These are phyloP conservation scores for Macrotrachela quadricornifera DNA, from an alignment of 1,140 invertebrate species.

Conservation along the genomic window DNA sequence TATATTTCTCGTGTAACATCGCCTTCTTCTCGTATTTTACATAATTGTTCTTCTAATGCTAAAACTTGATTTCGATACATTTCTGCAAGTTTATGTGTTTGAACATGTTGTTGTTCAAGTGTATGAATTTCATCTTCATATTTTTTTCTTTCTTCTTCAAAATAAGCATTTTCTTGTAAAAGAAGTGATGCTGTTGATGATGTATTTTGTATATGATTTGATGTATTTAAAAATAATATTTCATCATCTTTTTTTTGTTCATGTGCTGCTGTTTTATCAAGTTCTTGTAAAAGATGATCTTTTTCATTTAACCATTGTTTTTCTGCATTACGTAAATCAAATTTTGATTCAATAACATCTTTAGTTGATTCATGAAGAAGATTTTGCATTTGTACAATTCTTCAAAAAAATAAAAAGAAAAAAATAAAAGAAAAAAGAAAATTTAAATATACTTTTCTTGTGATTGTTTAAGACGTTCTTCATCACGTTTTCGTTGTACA, in stretches of 20 bases:
- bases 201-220: not conserved
- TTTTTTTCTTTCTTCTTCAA: conserved; percentile 6
- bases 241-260: conserved; percentile 3
- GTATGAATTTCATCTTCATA: conserved; percentile 13
- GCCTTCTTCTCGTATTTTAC: conserved; percentile 24
- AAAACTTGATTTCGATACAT: conserved; percentile 31
- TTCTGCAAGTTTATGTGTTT: conserved; percentile 25
- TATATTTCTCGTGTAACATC: conserved; percentile 27
- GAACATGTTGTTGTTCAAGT: conserved; percentile 21
- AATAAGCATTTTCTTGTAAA: too few species aligned
- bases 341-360: conserved; percentile 25
- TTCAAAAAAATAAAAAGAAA: conserved; percentile 11
- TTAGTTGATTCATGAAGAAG: conserved; percentile 29
- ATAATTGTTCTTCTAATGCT: conserved; percentile 26
- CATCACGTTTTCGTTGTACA: conserved; percentile 21
- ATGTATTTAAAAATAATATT: conserved; percentile 1
- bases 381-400: conserved; percentile 29
- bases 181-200: not conserved
- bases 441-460: conserved; percentile 26
- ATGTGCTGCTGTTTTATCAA: conserved; percentile 4
- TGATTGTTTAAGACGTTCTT: conserved; percentile 25
- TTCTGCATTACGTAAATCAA: conserved; percentile 22
- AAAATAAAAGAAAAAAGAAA: not conserved
- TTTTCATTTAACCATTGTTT: conserved; percentile 30
- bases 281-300: conserved; percentile 17